A percentile compares a stretch with the other conserved stretches of the same genome.
Evolutionary conservation across 2,888 invertebrate species (phyloP).

Genomic region (Pilophorus perplexus): DNA sequence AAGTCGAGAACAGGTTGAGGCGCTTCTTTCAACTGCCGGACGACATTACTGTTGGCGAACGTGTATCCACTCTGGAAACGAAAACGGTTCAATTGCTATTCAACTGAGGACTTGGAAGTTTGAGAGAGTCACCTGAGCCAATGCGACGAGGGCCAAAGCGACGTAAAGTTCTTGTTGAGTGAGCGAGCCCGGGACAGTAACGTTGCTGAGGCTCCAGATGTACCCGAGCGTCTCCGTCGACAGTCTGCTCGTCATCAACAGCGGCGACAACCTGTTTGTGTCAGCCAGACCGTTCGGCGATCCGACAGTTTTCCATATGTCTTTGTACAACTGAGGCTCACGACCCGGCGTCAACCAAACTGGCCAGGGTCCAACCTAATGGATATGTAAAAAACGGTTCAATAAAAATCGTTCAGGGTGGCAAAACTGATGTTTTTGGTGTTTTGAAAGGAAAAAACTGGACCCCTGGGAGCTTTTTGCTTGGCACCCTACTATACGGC

Average conservation of each 20-base stretch:
- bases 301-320: slow-evolving; percentile 54
- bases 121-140: slow-evolving; percentile 55
- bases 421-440: no score
- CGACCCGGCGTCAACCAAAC: slow-evolving; percentile 54
- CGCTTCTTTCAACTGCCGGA: slow-evolving; percentile 50
- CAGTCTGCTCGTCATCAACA: slow-evolving; percentile 55
- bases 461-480: no score
- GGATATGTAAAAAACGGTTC: no score
- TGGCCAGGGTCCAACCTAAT: slow-evolving; percentile 48
- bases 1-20: slow-evolving; percentile 53
- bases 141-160: slow-evolving; percentile 55
- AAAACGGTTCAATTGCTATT: no score
- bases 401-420: no score
- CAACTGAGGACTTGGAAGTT: no score
- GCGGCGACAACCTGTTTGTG: slow-evolving; percentile 49
- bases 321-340: slow-evolving; percentile 53
- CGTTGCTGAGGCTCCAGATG: slow-evolving; percentile 56
- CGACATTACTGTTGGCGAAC: slow-evolving; percentile 49
- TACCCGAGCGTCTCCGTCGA: slow-evolving; percentile 55
- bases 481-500: no score
- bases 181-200: slow-evolving; percentile 54
- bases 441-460: no score
- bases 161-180: slow-evolving; percentile 56
- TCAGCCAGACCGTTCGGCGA: slow-evolving; percentile 50
- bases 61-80: slow-evolving; percentile 50